Evolutionary conservation across 2,113 vertebrate genomes (phyloP).

Genomic region (Sorex araneus): DNA sequence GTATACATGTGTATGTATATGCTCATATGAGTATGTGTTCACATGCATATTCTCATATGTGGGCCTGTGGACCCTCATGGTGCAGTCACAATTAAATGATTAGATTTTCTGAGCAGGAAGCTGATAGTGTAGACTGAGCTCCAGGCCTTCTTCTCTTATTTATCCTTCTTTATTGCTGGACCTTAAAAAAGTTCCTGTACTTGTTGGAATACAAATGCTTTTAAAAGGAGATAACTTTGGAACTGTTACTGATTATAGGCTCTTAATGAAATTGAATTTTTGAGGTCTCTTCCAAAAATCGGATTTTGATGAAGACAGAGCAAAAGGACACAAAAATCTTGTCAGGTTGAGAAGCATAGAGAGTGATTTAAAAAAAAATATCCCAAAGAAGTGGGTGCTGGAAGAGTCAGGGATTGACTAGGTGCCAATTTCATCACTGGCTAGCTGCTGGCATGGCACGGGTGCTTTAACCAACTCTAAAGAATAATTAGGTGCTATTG

Average conservation of each 20-base stretch:
- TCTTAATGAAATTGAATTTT: conserved; percentile 33
- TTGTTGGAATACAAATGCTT: conserved; percentile 6
- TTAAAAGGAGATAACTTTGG: neutral
- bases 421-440: neutral
- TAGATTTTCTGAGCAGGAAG: neutral
- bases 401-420: neutral
- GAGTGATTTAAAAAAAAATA: neutral
- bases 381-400: neutral
- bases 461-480: conserved; percentile 56
- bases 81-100: neutral
- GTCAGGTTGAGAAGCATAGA: neutral
- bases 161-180: neutral
- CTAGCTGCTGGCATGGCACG: conserved; percentile 2
- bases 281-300: conserved; percentile 10
- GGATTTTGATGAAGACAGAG: conserved; percentile 25
- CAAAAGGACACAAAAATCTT: neutral
- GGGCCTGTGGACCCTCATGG: fast-evolving
- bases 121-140: neutral
- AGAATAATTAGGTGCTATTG: conserved; percentile 76
- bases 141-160: neutral
- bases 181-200: too few species aligned
- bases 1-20: too few species aligned
- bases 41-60: too few species aligned
- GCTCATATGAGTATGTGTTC: too few species aligned
- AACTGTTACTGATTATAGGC: conserved; percentile 10